Percentiles rank a stretch among this genome's conserved stretches.
Conservation (phyloP, 2,113 vertebrate genomes). For the Leptodactylus fuscus region DNA sequence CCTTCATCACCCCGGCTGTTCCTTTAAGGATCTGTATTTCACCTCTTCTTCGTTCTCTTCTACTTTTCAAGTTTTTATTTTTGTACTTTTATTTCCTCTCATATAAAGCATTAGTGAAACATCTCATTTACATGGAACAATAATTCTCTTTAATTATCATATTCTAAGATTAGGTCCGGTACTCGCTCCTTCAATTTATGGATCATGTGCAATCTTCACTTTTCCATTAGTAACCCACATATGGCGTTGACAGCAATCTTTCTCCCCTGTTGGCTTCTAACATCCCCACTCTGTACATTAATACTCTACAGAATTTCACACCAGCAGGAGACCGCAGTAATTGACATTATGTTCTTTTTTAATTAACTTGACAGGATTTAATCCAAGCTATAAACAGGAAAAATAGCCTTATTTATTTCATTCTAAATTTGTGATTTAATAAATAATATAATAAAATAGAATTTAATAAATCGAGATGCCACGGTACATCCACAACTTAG, state of each 20-base stretch:
- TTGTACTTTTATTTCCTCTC: too few relatives aligned
- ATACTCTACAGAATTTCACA: slow-evolving; percentile 15
- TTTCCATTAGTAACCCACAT: not conserved
- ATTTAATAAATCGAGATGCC: not conserved
- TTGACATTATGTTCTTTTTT: slow-evolving; percentile 47
- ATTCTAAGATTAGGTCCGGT: not conserved
- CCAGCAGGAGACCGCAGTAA: slow-evolving; percentile 19
- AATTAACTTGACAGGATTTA: slow-evolving; percentile 15
- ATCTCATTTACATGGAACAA: not conserved
- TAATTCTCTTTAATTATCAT: not conserved
- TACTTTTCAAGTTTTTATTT: too few relatives aligned
- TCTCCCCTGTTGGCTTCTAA: not conserved
- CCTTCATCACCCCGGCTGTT: too few relatives aligned
- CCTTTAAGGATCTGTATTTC: too few relatives aligned
- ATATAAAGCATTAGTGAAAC: too few relatives aligned
- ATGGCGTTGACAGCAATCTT: not conserved
- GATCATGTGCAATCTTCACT: slow-evolving; percentile 6
- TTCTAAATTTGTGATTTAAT: not conserved
- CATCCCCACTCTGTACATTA: not conserved
- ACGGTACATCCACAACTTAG: not conserved
- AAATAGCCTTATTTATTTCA: not conserved
- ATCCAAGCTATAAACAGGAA: not conserved
- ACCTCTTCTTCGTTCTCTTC: too few relatives aligned
- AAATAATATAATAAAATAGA: too few relatives aligned
- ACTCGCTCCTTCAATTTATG: not conserved